Evolutionary conservation across 2,888 invertebrate genomes (phyloP), one percentile per base, ranked within the genome.

Genomic region (Cheiracanthium punctorium): DNA sequence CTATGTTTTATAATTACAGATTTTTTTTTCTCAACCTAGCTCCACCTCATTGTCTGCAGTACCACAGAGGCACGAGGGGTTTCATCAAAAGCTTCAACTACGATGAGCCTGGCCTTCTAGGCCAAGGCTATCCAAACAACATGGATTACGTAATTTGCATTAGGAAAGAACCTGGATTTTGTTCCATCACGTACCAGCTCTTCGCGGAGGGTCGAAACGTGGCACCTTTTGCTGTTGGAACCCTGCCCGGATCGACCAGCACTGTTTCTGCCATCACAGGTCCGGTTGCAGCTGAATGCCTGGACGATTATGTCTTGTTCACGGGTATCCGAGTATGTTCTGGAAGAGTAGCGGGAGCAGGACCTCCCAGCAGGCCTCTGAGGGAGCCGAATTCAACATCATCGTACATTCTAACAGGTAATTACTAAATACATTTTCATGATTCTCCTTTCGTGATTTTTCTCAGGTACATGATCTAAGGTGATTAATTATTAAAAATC

Each of bases 51-150:
- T 90, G 90, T 80, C 88, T 90, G 0, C 90, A 90, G 70, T 90
- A 90, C 80, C 88, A 89, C 74, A 82, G 89, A 2, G 89, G 89
- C n/a, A 88, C 89, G 1, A 82, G 88, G 32, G 90, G 90, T n/a
- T 48, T 76, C 14, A 89, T 90, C 29, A 88, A 89, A 67, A 90
- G 90, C 70, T 90, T 90, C 86, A 90, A 90, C 70, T 90, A 90
- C 65, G 88, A 89, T 48, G 88, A 88, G 28, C 71, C 80, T 4
- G 58, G 67, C 0, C 41, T 81, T 0, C 14, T 76, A 28, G 86
- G 81, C 0, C 77, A 82, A 33, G 89, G 89, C 28, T 89, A 89
- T 73, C 89, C 89, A 24, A 89, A 89, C 80, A 88, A 89, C 70
- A 75, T 89, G 77, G 89, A 89, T 71, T 89, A 89, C 37, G 80